These are phyloP conservation scores for Lottia gigantea DNA, from an alignment of 2,888 invertebrate species.

Conservation along the genomic window DNA sequence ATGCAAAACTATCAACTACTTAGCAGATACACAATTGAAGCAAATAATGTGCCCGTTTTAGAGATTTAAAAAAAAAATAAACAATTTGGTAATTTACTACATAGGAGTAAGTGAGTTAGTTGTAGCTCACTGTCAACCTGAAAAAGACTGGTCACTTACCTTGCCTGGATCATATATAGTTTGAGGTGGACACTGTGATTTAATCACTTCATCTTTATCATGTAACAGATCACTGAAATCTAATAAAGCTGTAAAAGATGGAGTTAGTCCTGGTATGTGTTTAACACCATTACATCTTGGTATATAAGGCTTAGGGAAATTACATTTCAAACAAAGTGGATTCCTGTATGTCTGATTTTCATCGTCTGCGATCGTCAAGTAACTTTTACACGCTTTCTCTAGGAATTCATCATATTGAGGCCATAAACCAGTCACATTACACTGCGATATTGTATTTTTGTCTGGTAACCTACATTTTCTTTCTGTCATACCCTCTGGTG, in stretches of 20 bases:
- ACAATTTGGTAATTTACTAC: too few relatives aligned
- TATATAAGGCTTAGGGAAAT: constrained; percentile 14
- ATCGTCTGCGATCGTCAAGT: constrained; percentile 23
- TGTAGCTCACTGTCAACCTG: too few relatives aligned
- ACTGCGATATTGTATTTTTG: constrained; percentile 16
- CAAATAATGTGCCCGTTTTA: too few relatives aligned
- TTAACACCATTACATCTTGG: constrained; percentile 15
- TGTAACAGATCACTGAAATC: constrained; percentile 26
- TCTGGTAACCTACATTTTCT: constrained; percentile 18
- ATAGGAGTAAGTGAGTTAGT: too few relatives aligned
- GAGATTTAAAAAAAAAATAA: too few relatives aligned
- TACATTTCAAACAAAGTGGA: constrained; percentile 35
- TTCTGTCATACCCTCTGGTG: not conserved
- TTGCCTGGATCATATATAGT: constrained; percentile 22
- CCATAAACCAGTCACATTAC: constrained; percentile 17
- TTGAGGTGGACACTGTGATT: constrained; percentile 7
- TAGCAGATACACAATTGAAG: too few relatives aligned
- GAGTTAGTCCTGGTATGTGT: not conserved
- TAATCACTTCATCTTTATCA: not conserved
- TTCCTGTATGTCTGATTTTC: constrained; percentile 25
- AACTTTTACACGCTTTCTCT: constrained; percentile 31
- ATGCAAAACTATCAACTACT: too few relatives aligned
- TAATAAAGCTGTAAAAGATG: constrained; percentile 27
- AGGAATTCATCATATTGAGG: constrained; percentile 25
- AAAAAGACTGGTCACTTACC: constrained; percentile 10